phyloP scores from a whole-genome alignment of 2,113 vertebrate genomes.

The Labrus mixtus region DNA sequence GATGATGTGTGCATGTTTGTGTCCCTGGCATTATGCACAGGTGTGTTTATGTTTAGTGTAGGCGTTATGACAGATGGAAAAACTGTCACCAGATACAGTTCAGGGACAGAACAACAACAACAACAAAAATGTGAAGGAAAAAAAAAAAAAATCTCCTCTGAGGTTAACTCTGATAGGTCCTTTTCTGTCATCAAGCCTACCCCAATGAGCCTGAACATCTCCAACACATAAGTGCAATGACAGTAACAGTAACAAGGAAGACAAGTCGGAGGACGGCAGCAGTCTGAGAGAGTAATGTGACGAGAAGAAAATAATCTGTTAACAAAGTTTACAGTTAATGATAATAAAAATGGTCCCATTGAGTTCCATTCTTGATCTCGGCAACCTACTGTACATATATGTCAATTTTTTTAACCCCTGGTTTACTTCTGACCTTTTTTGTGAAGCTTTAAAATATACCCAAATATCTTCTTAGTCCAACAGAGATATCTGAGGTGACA shows the following conservation, averaged over 20 bases:
- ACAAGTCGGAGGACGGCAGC: slow-evolving; percentile 4
- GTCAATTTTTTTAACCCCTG: too few species aligned
- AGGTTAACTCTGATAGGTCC: slow-evolving; percentile 11
- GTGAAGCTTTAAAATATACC: too few species aligned
- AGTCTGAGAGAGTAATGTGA: too few species aligned
- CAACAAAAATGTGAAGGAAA: neutral
- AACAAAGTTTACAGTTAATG: neutral
- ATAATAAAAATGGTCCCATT: too few species aligned
- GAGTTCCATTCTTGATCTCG: too few species aligned
- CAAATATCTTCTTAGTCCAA: too few species aligned
- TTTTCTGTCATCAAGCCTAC: slow-evolving; percentile 42
- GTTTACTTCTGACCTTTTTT: too few species aligned
- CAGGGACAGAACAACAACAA: slow-evolving; percentile 22
- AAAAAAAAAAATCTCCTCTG: slow-evolving; percentile 22
- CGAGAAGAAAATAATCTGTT: neutral
- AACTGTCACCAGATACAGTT: slow-evolving; percentile 36
- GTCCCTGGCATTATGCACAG: slow-evolving; percentile 13
- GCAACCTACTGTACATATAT: too few species aligned
- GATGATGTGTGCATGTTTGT: slow-evolving; percentile 11
- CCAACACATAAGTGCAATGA: slow-evolving; percentile 18
- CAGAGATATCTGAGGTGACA: too few species aligned
- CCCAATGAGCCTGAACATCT: slow-evolving; percentile 21
- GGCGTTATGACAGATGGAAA: slow-evolving; percentile 18
- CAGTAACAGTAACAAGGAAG: neutral
- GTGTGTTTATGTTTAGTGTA: slow-evolving; percentile 49